phyloP scores from a whole-genome alignment of 1,140 invertebrate species.

The Nymphalis io region DNA sequence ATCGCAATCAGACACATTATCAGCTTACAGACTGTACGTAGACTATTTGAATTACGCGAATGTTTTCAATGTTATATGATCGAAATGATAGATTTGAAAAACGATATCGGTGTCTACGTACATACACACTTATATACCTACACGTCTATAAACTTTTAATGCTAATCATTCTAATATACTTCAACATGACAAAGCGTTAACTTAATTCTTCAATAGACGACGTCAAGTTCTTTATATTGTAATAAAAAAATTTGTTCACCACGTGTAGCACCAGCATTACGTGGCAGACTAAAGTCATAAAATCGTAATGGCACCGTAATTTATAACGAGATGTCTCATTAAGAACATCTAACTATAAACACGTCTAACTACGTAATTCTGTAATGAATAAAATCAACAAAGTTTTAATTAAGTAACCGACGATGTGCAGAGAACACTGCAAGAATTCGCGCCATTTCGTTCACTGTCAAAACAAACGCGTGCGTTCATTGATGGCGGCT shows the following conservation, averaged over 20 bases:
- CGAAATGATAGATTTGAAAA: neutral
- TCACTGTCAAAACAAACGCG: constrained; percentile 47
- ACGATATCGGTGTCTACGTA: neutral
- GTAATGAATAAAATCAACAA: constrained; percentile 42
- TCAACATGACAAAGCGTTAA: neutral
- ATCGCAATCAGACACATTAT: constrained; percentile 24
- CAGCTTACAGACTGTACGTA: constrained; percentile 17
- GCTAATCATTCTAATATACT: neutral
- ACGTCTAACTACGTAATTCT: constrained; percentile 42
- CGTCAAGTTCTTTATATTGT: neutral
- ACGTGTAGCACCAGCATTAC: neutral
- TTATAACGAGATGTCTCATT: constrained; percentile 43
- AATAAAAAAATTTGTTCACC: neutral
- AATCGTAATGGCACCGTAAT: constrained; percentile 33
- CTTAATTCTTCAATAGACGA: neutral
- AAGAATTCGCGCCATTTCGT: constrained; percentile 44
- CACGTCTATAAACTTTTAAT: no score
- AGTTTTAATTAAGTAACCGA: constrained; percentile 48
- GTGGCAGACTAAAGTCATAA: constrained; percentile 31
- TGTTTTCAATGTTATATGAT: neutral
- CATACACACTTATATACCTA: no score
- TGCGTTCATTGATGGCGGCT: constrained; percentile 41
- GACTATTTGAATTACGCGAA: constrained; percentile 6
- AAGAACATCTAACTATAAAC: constrained; percentile 40
- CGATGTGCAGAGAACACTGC: constrained; percentile 38